A percentile compares a stretch with the other conserved stretches of the same genome.
Evolutionary conservation across 1,140 invertebrate genomes (phyloP).

Genomic region (Muscidifurax raptorellus): DNA sequence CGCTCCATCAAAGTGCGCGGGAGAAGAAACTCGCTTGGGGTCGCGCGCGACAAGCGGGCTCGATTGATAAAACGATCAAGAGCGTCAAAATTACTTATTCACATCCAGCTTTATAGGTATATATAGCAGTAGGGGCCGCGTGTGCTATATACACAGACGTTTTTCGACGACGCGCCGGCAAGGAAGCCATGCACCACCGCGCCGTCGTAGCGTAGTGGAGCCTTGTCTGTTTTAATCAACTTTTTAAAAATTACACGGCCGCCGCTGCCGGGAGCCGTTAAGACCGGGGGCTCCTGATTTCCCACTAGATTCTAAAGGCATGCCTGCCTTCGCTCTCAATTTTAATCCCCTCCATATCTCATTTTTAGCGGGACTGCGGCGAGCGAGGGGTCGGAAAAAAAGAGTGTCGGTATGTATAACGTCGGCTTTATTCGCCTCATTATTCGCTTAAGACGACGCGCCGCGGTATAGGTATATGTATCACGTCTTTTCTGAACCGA

Average conservation of each 20-base stretch:
- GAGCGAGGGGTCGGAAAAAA: neutral
- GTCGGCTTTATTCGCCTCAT: constrained; percentile 28
- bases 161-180: too few relatives aligned
- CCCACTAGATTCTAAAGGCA: constrained; percentile 52
- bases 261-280: constrained; percentile 45
- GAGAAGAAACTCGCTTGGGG: neutral
- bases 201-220: constrained; percentile 16
- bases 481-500: neutral
- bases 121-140: neutral
- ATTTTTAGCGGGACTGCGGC: constrained; percentile 1
- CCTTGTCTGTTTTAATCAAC: constrained; percentile 59
- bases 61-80: constrained; percentile 25
- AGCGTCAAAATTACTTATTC: constrained; percentile 45
- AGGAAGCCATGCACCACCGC: too few relatives aligned
- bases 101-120: neutral
- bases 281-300: constrained; percentile 54
- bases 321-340: constrained; percentile 17
- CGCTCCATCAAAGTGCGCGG: too few relatives aligned
- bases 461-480: neutral
- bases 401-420: neutral
- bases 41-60: neutral
- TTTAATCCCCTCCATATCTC: constrained; percentile 31
- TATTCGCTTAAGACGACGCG: constrained; percentile 11
- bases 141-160: neutral
- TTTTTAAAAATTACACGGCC: constrained; percentile 56